Evolutionary conservation across 2,113 vertebrate species (phyloP).

Genomic region (Beaufortia kweichowensis): DNA sequence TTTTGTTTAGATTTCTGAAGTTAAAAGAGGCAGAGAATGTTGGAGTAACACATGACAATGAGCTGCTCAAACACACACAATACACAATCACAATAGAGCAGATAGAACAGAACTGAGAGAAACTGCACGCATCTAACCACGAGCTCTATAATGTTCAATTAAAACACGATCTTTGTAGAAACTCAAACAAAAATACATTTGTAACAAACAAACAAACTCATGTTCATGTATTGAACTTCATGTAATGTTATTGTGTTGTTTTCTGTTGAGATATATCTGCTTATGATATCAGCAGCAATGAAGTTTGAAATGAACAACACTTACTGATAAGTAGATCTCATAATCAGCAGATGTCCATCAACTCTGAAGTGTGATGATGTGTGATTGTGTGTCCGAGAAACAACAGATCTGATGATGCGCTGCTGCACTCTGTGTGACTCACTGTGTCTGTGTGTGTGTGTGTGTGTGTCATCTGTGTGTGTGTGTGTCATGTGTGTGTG

Average conservation of each 20-base stretch:
- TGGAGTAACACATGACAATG: conserved; percentile 63
- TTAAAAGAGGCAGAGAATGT: conserved; percentile 67
- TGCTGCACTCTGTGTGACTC: not conserved
- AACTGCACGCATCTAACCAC: conserved; percentile 41
- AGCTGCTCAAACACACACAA: conserved; percentile 36
- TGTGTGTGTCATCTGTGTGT: not conserved
- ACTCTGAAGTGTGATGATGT: not conserved
- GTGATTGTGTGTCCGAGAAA: not conserved
- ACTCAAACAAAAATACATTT: not conserved
- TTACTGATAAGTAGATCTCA: conserved; percentile 69
- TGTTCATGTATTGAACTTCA: no score
- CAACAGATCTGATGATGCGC: not conserved
- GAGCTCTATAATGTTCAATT: not conserved
- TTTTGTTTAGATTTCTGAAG: no score
- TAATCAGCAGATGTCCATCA: conserved; percentile 66
- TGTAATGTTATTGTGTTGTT: no score
- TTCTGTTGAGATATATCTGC: no score
- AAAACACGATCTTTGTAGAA: not conserved
- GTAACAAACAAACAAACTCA: not conserved
- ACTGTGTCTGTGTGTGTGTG: not conserved
- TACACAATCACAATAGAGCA: conserved; percentile 65
- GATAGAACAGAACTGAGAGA: conserved; percentile 73
- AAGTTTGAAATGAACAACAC: conserved; percentile 54
- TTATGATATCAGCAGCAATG: no score
- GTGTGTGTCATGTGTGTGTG: no score